These are phyloP conservation scores for Aphidoletes aphidimyza DNA, from an alignment of 2,888 invertebrate species.

Conservation along the genomic window DNA sequence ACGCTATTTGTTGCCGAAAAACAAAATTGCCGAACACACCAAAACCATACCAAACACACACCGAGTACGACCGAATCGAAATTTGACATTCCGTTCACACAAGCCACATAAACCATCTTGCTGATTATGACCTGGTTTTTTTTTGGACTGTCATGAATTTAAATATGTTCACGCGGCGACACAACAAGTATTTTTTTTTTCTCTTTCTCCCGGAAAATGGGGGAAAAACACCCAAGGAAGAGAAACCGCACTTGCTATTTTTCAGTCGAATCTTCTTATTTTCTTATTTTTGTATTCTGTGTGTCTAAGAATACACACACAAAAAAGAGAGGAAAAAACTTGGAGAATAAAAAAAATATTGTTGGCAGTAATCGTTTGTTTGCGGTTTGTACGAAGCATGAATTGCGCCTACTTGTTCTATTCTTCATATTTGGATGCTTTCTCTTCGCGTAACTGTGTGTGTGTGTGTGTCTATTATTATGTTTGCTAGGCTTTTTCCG, in stretches of 20 bases:
- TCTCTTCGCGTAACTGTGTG: not conserved
- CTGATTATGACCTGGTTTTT: slow-evolving; percentile 2
- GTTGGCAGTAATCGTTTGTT: not conserved
- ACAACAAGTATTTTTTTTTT: slow-evolving; percentile 1
- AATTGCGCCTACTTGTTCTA: not conserved
- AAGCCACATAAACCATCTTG: slow-evolving; percentile 23
- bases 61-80: not conserved
- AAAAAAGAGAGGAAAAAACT: not conserved
- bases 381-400: not conserved
- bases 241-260: not conserved
- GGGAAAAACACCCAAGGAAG: no score
- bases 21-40: not conserved
- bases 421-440: not conserved
- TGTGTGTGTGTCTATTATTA: not conserved
- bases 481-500: slow-evolving; percentile 23
- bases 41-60: not conserved
- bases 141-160: slow-evolving; percentile 22
- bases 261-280: not conserved
- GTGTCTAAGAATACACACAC: not conserved
- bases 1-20: not conserved
- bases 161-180: slow-evolving; percentile 46
- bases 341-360: not conserved
- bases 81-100: slow-evolving; percentile 48
- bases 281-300: slow-evolving; percentile 13
- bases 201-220: no score